A percentile compares a stretch with the other conserved stretches of the same genome.
phyloP scores from a whole-genome alignment of 2,113 vertebrate genomes.

The Python bivittatus region DNA sequence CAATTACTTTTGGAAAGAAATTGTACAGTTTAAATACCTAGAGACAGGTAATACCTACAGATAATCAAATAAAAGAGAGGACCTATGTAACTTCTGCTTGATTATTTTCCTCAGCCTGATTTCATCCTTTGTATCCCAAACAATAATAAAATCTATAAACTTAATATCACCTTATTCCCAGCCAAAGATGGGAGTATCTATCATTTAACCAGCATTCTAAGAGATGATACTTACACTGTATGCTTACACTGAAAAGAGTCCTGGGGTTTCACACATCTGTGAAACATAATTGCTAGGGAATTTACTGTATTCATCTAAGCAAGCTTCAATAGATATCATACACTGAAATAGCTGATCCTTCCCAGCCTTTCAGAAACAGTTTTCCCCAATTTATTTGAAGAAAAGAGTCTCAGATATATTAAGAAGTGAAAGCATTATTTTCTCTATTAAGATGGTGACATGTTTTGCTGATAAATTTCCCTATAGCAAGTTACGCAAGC shows the following conservation, averaged over 20 bases:
- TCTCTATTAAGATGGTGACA: constrained; percentile 29
- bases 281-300: not conserved
- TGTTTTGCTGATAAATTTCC: constrained; percentile 56
- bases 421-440: not conserved
- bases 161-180: not conserved
- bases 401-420: not conserved
- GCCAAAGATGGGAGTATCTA: not conserved
- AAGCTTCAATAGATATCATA: not conserved
- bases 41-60: not conserved
- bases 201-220: not conserved
- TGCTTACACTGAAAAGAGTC: not conserved
- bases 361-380: not conserved
- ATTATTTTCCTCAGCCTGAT: not conserved
- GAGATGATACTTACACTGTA: not conserved
- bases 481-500: not conserved
- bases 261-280: not conserved
- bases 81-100: not conserved
- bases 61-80: not conserved
- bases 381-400: not conserved
- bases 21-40: not conserved
- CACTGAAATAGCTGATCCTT: not conserved
- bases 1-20: not conserved
- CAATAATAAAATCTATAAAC: not conserved
- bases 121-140: not conserved
- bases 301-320: constrained; percentile 6